Percentiles rank a stretch among this genome's conserved stretches.
These are phyloP conservation scores for Osmerus eperlanus DNA, from an alignment of 2,113 vertebrate species.

Conservation along the genomic window DNA sequence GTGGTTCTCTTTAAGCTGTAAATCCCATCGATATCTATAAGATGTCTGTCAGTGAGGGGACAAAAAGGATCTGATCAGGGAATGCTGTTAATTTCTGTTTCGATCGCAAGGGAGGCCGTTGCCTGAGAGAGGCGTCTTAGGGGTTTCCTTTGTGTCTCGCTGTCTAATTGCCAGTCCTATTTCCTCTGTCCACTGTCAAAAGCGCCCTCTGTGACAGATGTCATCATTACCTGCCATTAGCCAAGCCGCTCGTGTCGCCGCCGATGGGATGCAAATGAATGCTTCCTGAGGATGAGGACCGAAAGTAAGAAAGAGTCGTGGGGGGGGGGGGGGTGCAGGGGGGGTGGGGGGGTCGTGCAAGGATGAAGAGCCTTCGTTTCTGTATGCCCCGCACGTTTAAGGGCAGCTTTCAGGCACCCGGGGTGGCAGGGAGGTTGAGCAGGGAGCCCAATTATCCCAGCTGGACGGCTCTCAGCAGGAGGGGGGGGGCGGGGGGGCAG, in stretches of 20 bases:
- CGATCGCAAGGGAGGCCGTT: background rate
- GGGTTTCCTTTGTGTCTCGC: slow-evolving; percentile 23
- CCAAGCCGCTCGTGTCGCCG: slow-evolving; percentile 41
- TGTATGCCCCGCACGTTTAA: slow-evolving; percentile 35
- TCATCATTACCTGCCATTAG: slow-evolving; percentile 39
- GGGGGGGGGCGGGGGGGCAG: slow-evolving; percentile 28
- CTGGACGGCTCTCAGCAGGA: slow-evolving; percentile 52
- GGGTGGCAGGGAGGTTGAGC: slow-evolving; percentile 42
- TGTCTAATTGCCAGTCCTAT: slow-evolving; percentile 39
- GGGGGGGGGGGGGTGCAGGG: slow-evolving; percentile 1
- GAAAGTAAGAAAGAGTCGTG: slow-evolving; percentile 16
- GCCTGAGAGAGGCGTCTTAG: slow-evolving; percentile 10
- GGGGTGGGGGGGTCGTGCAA: background rate
- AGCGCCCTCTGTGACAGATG: slow-evolving; percentile 51
- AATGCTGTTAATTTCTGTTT: background rate
- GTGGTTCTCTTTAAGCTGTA: too few species aligned
- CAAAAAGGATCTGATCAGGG: slow-evolving; percentile 15
- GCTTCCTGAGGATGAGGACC: slow-evolving; percentile 42
- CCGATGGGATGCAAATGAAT: slow-evolving; percentile 49
- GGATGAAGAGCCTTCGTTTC: slow-evolving; percentile 34
- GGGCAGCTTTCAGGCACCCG: slow-evolving; percentile 42
- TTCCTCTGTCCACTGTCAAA: slow-evolving; percentile 29
- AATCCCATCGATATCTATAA: background rate
- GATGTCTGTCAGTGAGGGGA: background rate
- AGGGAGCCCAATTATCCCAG: slow-evolving; percentile 65